These are phyloP conservation scores for Drosophila peninsularis DNA, from an alignment of 2,888 invertebrate species.

Conservation along the genomic window DNA sequence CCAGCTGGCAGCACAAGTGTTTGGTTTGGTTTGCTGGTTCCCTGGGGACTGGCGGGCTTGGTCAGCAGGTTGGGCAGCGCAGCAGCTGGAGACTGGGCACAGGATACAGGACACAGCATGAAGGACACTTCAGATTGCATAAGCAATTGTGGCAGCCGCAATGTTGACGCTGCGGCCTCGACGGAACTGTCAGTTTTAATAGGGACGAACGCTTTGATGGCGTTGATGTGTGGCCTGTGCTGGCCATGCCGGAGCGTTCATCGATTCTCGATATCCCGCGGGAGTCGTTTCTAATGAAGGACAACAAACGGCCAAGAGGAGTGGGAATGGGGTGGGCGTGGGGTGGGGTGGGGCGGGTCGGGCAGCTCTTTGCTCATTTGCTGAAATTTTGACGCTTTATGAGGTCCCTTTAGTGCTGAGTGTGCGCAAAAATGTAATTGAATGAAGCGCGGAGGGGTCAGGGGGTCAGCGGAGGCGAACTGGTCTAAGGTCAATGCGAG, in stretches of 20 bases:
- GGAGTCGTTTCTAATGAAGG: slow-evolving; percentile 75
- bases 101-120: slow-evolving; percentile 1
- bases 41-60: slow-evolving; percentile 56
- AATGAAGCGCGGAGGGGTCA: slow-evolving; percentile 55
- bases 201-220: slow-evolving; percentile 73
- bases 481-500: slow-evolving; percentile 46
- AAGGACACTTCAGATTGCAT: slow-evolving; percentile 44
- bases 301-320: slow-evolving; percentile 35
- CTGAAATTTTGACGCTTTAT: slow-evolving; percentile 78
- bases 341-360: too few species aligned
- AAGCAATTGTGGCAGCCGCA: slow-evolving; percentile 61
- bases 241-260: slow-evolving; percentile 33
- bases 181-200: slow-evolving; percentile 70
- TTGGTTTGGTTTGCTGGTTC: slow-evolving; percentile 31
- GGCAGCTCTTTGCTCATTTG: slow-evolving; percentile 63
- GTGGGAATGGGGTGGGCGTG: not conserved
- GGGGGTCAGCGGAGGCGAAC: slow-evolving; percentile 1
- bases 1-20: slow-evolving; percentile 29
- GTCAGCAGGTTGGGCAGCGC: slow-evolving; percentile 58
- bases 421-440: slow-evolving; percentile 80
- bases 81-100: slow-evolving; percentile 8
- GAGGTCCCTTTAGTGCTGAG: slow-evolving; percentile 80
- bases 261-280: slow-evolving; percentile 66
- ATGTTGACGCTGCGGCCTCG: slow-evolving; percentile 58
- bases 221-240: slow-evolving; percentile 31